Base-by-base conservation (phyloP, 1,140 invertebrate genomes). In the Temnothorax nylanderi region DNA sequence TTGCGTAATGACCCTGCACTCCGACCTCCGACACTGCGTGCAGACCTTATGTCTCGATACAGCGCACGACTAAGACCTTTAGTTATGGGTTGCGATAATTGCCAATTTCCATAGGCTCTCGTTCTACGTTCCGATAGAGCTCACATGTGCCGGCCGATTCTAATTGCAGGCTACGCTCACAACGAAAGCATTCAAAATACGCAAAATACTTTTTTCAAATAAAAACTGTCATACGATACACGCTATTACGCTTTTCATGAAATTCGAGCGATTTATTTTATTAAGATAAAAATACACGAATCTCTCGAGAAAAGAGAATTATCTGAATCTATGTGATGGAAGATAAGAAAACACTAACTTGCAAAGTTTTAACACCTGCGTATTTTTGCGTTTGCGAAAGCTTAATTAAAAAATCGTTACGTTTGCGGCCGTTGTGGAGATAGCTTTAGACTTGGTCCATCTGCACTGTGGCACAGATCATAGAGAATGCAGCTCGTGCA, bases 31-130 rank as follows among this genome's bases (percentile, higher is more conserved):
- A 58, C 44, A 62, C 69, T 58, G 75, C 72, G 88, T 87, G 90
- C 92, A 92, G 69, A 93, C 93, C 92, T 93, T 93, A 91, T 92
- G 92, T 91, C 88, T 64, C 91, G 85, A 91, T 74, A 62, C 85
- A 81, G 69, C 81, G 65, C 82, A 74, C 51, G 32, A 69, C 80
- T 76, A 56, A 82, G 76, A 60, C 80, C 86, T 76, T 91, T 91
- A 92, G 92, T 93, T 92, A 89, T 89, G 92, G 92, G 92, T 91
- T 91, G 76, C 89, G 88, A 90, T 93, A 93, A 93, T 93, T 93
- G 93, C 90, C 93, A 93, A 93, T 93, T 92, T 92, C 90, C 91
- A 92, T 88, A 81, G 86, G 54, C 62, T 84, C 81, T 75, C 80
- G 71, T 76, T 78, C 84, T 77, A 90, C 89, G 86, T 93, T 89